Conservation (phyloP, 2,797 vertebrate genomes). For the Poeciliopsis infans region DNA sequence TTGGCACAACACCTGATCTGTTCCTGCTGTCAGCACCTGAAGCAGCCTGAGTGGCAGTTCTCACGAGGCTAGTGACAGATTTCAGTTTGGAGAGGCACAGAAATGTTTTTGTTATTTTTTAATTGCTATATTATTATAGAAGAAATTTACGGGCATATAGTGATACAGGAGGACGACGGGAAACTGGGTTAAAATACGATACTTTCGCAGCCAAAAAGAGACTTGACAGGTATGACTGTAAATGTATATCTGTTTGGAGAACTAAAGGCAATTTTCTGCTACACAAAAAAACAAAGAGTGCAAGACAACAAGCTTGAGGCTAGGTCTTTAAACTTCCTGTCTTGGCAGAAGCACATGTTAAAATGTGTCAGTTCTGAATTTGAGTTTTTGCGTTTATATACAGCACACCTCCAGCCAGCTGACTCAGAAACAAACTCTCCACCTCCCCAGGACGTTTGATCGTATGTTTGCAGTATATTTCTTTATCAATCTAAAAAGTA, state of each 20-base stretch:
- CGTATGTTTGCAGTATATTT: conserved; percentile 8
- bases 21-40: background rate
- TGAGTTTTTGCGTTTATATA: conserved; percentile 3
- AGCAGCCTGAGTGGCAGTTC: too few relatives aligned
- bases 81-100: background rate
- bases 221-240: background rate
- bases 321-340: conserved; percentile 40
- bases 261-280: conserved; percentile 26
- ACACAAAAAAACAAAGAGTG: conserved; percentile 47
- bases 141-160: background rate
- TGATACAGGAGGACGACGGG: background rate
- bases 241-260: conserved; percentile 29
- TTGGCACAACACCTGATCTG: background rate
- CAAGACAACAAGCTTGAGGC: conserved; percentile 55
- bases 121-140: background rate
- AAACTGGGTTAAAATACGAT: background rate
- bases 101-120: background rate
- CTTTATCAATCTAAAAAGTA: conserved; percentile 7
- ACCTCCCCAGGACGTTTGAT: conserved; percentile 35
- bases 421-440: conserved; percentile 27
- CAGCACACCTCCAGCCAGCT: conserved; percentile 16
- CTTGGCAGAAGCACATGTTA: conserved; percentile 17
- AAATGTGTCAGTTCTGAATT: conserved; percentile 16
- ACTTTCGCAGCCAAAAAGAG: background rate
- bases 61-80: too few relatives aligned